These are phyloP conservation scores for Barnardius zonarius DNA, from an alignment of 2,113 vertebrate species.

Conservation along the genomic window DNA sequence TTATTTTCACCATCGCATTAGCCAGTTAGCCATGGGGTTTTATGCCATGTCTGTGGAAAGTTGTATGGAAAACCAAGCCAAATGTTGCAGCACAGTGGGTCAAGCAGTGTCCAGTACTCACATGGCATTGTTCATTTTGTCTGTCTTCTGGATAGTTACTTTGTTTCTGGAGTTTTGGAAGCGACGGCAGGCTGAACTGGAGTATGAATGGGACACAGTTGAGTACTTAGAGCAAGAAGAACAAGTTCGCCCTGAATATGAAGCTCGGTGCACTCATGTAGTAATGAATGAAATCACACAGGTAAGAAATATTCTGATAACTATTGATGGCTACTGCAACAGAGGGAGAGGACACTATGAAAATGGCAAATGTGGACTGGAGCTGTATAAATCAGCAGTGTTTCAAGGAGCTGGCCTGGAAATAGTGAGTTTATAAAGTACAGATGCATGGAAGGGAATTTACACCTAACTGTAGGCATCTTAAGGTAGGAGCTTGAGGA, in stretches of 20 bases:
- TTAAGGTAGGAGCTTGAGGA: neutral
- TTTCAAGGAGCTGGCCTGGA: neutral
- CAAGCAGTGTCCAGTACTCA: neutral
- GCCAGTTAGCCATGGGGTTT: neutral
- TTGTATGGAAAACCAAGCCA: neutral
- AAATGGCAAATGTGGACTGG: neutral
- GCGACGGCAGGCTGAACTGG: conserved; percentile 87
- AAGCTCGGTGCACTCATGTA: conserved; percentile 83
- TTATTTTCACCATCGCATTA: neutral
- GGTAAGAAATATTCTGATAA: conserved; percentile 40
- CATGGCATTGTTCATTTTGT: neutral
- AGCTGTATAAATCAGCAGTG: neutral
- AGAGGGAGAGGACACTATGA: neutral
- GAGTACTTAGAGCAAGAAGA: conserved; percentile 91
- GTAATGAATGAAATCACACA: conserved; percentile 83
- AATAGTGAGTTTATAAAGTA: neutral
- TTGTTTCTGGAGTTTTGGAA: conserved; percentile 96
- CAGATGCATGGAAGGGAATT: neutral
- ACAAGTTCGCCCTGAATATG: conserved; percentile 86
- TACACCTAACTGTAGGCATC: neutral
- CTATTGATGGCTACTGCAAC: neutral
- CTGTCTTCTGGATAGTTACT: conserved; percentile 75
- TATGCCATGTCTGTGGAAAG: neutral
- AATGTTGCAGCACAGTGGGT: neutral
- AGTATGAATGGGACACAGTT: conserved; percentile 93